Evolutionary conservation across 2,113 vertebrate species (phyloP).

Genomic region (Hiodon alosoides): DNA sequence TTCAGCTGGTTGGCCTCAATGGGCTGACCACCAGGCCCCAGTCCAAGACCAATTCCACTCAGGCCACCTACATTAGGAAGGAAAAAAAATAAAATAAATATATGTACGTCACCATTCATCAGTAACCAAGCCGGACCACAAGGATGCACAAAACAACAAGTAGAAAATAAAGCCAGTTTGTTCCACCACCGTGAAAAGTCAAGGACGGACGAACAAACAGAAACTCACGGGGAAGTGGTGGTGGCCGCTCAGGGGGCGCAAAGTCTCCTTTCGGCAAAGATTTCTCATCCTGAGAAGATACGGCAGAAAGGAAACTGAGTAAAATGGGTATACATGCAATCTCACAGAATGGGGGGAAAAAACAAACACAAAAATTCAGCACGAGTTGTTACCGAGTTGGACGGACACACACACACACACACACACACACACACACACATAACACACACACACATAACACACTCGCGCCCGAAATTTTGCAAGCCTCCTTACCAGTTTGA

Average conservation of each 20-base stretch:
- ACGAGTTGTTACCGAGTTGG: background rate
- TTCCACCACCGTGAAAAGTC: too few relatives aligned
- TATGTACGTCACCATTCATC: background rate
- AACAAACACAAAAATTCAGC: too few relatives aligned
- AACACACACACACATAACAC: too few relatives aligned
- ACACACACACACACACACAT: too few relatives aligned
- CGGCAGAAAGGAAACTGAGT: too few relatives aligned
- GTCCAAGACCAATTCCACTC: constrained; percentile 88
- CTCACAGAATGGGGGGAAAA: too few relatives aligned
- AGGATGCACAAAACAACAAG: background rate
- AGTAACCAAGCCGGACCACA: background rate
- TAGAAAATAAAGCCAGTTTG: background rate
- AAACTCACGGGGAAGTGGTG: constrained; percentile 87
- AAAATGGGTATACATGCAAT: too few relatives aligned
- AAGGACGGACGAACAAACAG: too few relatives aligned
- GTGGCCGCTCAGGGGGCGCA: constrained; percentile 78
- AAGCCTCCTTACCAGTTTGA: constrained; percentile 82
- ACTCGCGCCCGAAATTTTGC: too few relatives aligned
- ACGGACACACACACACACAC: too few relatives aligned
- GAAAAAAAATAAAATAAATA: background rate
- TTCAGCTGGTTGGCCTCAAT: constrained; percentile 89
- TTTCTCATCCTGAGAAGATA: constrained; percentile 76
- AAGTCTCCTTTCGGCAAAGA: constrained; percentile 91
- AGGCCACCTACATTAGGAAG: constrained; percentile 74
- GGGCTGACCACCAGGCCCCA: constrained; percentile 93